A percentile compares a stretch with the other conserved stretches of the same genome.
Conservation (phyloP, 1,140 invertebrate genomes). For the Cotesia typhae region DNA sequence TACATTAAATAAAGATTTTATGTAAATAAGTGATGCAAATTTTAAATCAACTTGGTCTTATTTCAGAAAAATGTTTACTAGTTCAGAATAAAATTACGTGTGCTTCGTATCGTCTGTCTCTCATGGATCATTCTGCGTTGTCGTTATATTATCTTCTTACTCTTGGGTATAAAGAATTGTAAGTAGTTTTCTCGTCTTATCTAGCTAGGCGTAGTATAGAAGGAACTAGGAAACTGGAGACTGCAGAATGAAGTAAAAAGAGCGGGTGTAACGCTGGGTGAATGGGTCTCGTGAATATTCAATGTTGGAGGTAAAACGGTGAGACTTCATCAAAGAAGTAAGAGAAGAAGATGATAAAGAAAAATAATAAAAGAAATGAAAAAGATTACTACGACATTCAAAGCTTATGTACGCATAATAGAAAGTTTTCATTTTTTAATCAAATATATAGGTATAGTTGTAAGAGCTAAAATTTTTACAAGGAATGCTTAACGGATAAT, state of each 20-base stretch:
- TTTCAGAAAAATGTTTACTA: too few species aligned
- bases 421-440: too few species aligned
- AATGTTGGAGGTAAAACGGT: conserved; percentile 44
- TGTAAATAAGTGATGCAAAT: too few species aligned
- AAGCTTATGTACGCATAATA: not conserved
- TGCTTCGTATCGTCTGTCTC: not conserved
- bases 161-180: too few species aligned
- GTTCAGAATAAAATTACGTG: not conserved
- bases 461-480: too few species aligned
- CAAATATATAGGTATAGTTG: too few species aligned
- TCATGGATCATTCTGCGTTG: too few species aligned
- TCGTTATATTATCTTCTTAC: not conserved
- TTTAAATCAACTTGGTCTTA: too few species aligned
- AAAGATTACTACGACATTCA: not conserved
- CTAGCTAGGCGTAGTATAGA: not conserved
- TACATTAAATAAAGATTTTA: too few species aligned
- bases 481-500: too few species aligned
- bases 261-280: conserved; percentile 9
- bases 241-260: not conserved
- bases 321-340: conserved; percentile 38
- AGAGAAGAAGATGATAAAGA: not conserved
- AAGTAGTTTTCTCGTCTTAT: not conserved
- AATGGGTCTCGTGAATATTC: conserved; percentile 48
- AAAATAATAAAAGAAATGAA: not conserved
- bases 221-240: not conserved